phyloP scores from a whole-genome alignment of 2,113 vertebrate genomes.

The Toxotes chatareus region DNA sequence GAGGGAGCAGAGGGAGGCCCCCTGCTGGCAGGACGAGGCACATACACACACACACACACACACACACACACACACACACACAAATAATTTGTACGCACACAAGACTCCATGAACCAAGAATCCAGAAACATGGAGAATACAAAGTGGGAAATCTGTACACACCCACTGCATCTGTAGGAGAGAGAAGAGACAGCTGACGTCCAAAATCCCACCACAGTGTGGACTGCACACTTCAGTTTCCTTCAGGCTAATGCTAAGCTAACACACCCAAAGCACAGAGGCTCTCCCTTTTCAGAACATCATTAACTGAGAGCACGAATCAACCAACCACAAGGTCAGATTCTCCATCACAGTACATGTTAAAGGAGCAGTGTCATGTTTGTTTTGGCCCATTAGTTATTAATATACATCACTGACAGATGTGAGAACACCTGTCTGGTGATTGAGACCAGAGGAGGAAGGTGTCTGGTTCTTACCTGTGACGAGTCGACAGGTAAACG shows the following conservation, averaged over 20 bases:
- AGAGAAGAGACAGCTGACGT: conserved; percentile 35
- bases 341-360: too few species aligned
- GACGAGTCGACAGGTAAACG: neutral
- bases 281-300: too few species aligned
- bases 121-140: neutral
- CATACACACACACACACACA: neutral
- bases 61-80: neutral
- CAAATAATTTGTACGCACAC: neutral
- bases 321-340: neutral
- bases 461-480: conserved; percentile 38
- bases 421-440: neutral
- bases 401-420: too few species aligned
- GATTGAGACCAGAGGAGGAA: neutral
- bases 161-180: neutral
- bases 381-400: too few species aligned
- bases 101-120: neutral
- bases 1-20: conserved; percentile 29
- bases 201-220: conserved; percentile 20
- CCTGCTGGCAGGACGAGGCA: conserved; percentile 46
- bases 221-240: neutral
- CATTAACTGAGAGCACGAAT: neutral
- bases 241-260: conserved; percentile 25
- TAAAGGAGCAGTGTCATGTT: too few species aligned
- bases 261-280: neutral
- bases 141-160: neutral